Evolutionary conservation across 2,113 vertebrate species (phyloP).

Genomic region (mouse (Mus musculus)): DNA sequence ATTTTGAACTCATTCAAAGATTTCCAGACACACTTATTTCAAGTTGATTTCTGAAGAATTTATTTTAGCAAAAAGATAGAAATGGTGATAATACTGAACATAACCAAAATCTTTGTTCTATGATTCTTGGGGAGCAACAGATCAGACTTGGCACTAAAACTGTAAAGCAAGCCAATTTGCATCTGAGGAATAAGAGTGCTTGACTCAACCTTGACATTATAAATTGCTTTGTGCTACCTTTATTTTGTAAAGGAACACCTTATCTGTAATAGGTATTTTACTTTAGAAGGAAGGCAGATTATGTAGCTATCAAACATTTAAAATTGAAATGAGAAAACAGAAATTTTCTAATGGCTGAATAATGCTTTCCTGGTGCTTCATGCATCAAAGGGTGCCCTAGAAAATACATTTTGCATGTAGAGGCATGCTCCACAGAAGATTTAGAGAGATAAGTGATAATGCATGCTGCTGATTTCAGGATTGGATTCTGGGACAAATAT

Average conservation of each 20-base stretch:
- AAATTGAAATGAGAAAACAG: conserved; percentile 24
- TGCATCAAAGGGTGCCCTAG: neutral
- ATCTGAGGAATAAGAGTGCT: neutral
- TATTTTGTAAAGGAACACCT: conserved; percentile 49
- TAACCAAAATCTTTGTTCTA: neutral
- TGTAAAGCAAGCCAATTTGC: conserved; percentile 56
- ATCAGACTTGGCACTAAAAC: conserved; percentile 46
- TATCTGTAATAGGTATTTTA: neutral
- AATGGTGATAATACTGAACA: conserved; percentile 40
- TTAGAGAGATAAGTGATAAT: conserved; percentile 43
- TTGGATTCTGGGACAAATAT: neutral
- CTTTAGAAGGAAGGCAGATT: neutral
- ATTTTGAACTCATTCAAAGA: conserved; percentile 51
- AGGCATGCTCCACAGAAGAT: neutral
- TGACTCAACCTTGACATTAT: neutral
- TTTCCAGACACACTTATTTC: conserved; percentile 42
- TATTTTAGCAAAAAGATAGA: conserved; percentile 12
- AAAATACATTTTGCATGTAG: conserved; percentile 22
- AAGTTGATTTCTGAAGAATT: neutral
- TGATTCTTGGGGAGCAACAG: neutral
- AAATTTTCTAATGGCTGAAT: neutral
- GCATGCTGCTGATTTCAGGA: conserved; percentile 3
- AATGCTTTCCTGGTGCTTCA: neutral
- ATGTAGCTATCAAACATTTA: neutral
- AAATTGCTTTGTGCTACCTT: neutral